Evolutionary conservation across 2,113 vertebrate species (phyloP).

Genomic region (Perognathus longimembris): DNA sequence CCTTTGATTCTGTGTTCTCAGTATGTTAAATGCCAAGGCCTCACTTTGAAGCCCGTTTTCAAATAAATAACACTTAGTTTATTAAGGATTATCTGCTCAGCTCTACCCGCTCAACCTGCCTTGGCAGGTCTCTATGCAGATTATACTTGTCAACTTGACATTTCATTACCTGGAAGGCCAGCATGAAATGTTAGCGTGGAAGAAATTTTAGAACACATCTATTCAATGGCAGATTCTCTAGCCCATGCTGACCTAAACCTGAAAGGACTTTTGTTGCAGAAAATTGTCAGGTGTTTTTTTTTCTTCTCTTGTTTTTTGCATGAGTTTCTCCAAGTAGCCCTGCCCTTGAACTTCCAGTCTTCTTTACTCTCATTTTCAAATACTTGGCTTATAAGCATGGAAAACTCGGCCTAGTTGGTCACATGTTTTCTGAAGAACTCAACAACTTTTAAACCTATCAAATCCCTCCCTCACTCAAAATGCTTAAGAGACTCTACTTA

Average conservation of each 20-base stretch:
- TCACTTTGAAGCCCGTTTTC: slow-evolving; percentile 56
- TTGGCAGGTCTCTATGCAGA: slow-evolving; percentile 36
- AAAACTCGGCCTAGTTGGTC: not conserved
- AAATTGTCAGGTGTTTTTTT: not conserved
- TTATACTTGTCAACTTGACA: not conserved
- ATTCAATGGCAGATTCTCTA: slow-evolving; percentile 1
- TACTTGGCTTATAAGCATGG: too few species aligned
- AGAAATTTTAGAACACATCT: slow-evolving; percentile 34
- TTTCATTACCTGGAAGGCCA: slow-evolving; percentile 41
- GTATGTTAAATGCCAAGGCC: slow-evolving; percentile 51
- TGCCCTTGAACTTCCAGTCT: too few species aligned
- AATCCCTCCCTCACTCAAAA: not conserved
- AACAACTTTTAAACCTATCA: slow-evolving; percentile 30
- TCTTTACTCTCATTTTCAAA: too few species aligned
- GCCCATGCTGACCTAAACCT: not conserved
- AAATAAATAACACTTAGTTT: slow-evolving; percentile 49
- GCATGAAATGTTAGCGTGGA: slow-evolving; percentile 21
- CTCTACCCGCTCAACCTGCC: not conserved
- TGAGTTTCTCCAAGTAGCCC: too few species aligned
- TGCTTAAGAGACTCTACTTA: not conserved
- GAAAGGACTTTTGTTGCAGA: slow-evolving; percentile 29
- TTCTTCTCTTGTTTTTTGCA: too few species aligned
- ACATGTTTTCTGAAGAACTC: slow-evolving; percentile 27
- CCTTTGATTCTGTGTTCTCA: slow-evolving; percentile 43
- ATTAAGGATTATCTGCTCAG: slow-evolving; percentile 49